phyloP scores from a whole-genome alignment of 2,797 vertebrate genomes.

The Botia almorhae region DNA sequence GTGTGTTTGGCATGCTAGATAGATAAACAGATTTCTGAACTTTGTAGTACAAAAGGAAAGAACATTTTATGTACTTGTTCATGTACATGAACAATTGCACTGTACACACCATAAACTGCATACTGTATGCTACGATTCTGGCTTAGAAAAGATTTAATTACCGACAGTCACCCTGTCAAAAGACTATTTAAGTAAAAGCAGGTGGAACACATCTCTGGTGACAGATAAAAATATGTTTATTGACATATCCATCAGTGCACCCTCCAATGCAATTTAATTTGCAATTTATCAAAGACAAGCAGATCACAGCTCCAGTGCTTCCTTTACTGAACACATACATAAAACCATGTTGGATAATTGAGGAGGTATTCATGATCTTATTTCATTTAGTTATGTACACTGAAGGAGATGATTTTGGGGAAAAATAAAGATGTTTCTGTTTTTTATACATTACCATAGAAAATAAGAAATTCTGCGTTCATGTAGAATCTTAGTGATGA shows the following conservation, averaged over 20 bases:
- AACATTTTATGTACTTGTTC: too few relatives aligned
- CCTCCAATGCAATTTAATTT: constrained; percentile 96
- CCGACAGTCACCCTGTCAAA: neutral
- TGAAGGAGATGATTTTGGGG: constrained; percentile 57
- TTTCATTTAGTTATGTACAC: constrained; percentile 76
- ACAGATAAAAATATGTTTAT: constrained; percentile 97
- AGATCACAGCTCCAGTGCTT: constrained; percentile 99
- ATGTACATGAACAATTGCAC: too few relatives aligned
- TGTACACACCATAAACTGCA: too few relatives aligned
- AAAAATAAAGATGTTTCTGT: constrained; percentile 66
- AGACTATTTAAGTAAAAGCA: neutral
- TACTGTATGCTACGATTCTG: too few relatives aligned
- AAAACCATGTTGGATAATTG: constrained; percentile 89
- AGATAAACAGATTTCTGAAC: too few relatives aligned
- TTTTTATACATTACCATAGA: constrained; percentile 51
- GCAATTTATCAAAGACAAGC: constrained; percentile 91
- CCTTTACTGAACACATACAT: constrained; percentile 89
- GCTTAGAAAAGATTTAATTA: neutral
- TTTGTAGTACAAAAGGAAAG: too few relatives aligned
- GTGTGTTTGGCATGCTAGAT: too few relatives aligned
- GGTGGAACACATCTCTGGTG: constrained; percentile 22
- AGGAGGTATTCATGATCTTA: constrained; percentile 91
- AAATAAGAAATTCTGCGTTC: constrained; percentile 12
- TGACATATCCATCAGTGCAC: constrained; percentile 98
- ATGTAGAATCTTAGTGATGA: constrained; percentile 70